Conservation (phyloP, 2,888 invertebrate species). For the Formica aserva region DNA sequence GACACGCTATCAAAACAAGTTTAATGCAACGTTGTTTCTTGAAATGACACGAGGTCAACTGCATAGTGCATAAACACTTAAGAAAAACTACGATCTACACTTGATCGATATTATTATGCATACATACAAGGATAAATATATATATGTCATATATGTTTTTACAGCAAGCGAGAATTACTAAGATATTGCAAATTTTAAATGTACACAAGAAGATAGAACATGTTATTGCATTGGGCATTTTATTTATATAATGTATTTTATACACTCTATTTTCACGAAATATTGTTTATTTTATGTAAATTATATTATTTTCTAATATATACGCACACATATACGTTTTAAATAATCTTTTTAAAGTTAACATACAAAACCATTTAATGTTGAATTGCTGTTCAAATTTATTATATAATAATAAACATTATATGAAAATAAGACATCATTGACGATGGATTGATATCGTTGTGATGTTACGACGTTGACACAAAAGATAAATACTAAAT, state of each 20-base stretch:
- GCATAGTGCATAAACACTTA: constrained; percentile 60
- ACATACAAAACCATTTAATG: not conserved
- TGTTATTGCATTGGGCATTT: not conserved
- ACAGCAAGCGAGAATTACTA: constrained; percentile 46
- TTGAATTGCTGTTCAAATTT: not conserved
- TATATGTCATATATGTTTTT: constrained; percentile 19
- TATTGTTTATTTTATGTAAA: not conserved
- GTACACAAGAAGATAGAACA: not conserved
- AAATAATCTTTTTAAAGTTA: not conserved
- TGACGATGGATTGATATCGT: not conserved
- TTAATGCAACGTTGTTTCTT: not conserved
- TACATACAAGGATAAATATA: constrained; percentile 41
- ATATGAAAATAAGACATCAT: not conserved
- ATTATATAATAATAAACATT: not conserved
- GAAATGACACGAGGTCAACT: constrained; percentile 33
- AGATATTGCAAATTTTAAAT: constrained; percentile 25
- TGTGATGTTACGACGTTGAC: not conserved
- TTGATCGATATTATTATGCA: constrained; percentile 55
- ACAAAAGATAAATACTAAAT: not conserved
- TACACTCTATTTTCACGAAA: not conserved
- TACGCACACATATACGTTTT: no score
- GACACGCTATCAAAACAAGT: constrained; percentile 1
- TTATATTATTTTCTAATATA: not conserved
- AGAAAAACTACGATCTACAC: constrained; percentile 48
- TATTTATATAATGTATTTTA: not conserved